Evolutionary conservation across 2,888 invertebrate genomes (phyloP).

Genomic region (Ryuthela nishihirai): DNA sequence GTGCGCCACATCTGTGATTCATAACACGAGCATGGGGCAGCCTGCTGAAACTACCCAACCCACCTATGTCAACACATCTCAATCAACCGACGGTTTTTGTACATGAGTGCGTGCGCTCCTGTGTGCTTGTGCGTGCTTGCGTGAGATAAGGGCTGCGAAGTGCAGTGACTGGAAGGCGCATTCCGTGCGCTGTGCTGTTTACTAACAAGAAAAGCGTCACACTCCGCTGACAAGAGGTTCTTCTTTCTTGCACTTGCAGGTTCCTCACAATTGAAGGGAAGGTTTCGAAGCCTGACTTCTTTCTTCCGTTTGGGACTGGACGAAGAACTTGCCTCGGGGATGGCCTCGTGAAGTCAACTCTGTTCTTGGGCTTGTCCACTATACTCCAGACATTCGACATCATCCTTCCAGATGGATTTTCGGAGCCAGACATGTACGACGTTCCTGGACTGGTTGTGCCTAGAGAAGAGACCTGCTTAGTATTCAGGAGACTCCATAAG

Average conservation of each 20-base stretch:
- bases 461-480: conserved; percentile 11
- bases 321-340: conserved; percentile 81
- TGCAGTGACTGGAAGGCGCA: no score
- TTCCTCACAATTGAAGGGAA: conserved; percentile 50
- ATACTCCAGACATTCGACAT: conserved; percentile 68
- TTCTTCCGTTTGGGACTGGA: conserved; percentile 82
- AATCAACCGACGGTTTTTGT: no score
- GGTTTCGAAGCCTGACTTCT: conserved; percentile 65
- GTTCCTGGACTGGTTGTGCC: conserved; percentile 33
- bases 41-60: no score
- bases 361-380: conserved; percentile 63
- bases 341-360: conserved; percentile 69
- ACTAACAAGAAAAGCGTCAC: no score
- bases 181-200: no score
- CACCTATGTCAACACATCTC: no score
- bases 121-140: no score
- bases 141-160: no score
- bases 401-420: conserved; percentile 55
- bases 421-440: conserved; percentile 46
- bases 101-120: no score
- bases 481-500: conserved; percentile 18
- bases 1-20: no score
- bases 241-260: conserved; percentile 8
- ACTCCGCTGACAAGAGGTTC: not conserved
- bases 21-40: no score